phyloP scores from a whole-genome alignment of 2,797 vertebrate genomes.

The Hydrophis major region DNA sequence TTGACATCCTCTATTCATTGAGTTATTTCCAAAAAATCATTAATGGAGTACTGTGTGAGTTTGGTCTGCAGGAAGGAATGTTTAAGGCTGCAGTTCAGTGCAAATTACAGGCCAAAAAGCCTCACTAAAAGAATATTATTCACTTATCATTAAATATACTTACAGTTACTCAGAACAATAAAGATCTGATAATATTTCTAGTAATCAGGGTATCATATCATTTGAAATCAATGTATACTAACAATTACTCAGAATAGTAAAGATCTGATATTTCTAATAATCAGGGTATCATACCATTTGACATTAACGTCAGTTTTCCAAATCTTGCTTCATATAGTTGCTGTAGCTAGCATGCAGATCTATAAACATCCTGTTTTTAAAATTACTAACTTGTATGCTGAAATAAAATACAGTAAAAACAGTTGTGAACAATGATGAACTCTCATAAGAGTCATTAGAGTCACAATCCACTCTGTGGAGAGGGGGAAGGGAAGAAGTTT shows the following conservation, averaged over 20 bases:
- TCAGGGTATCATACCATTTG: too few species aligned
- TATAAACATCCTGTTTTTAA: not conserved
- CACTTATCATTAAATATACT: not conserved
- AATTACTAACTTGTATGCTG: not conserved
- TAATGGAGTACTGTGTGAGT: too few species aligned
- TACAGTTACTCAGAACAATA: not conserved
- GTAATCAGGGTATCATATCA: not conserved
- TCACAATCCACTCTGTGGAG: not conserved
- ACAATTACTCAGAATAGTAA: too few species aligned
- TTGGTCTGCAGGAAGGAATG: too few species aligned
- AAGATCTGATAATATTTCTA: not conserved
- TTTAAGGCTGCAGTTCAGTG: not conserved
- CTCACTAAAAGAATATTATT: not conserved
- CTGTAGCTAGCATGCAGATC: not conserved
- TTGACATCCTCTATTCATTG: too few species aligned
- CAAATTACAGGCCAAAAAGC: not conserved
- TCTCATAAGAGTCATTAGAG: not conserved
- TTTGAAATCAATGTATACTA: not conserved
- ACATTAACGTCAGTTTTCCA: not conserved
- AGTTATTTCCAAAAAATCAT: too few species aligned
- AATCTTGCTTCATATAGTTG: not conserved
- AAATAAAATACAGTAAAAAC: not conserved
- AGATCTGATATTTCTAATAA: too few species aligned
- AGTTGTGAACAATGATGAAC: not conserved
- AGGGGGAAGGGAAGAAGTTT: not conserved